Evolutionary conservation across 2,888 invertebrate genomes (phyloP), one percentile per base, ranked within the genome.

Genomic region (Ischnus inquisitorius): DNA sequence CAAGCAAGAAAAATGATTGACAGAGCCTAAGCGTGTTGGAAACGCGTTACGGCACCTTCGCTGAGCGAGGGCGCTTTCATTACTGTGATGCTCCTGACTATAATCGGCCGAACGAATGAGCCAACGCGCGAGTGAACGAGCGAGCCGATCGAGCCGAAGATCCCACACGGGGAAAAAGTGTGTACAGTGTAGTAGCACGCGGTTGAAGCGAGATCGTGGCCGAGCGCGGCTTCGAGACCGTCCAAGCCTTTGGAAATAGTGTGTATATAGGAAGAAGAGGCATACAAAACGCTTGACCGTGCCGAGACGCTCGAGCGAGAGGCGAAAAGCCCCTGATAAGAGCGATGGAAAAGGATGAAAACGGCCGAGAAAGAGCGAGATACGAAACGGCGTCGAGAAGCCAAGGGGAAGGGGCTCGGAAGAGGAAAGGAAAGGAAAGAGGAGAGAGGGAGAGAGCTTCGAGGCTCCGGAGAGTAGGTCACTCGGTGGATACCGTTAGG

Each of bases 1-100:
- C 1, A 28, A 28, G 28, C n/a, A 28, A 16, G 67, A 46, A 68
- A n/a, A 34, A 34, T 34, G 34, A 39, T 39, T n/a, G 69, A 54
- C 19, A 2, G 54, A 19, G 2, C 54, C 22, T 39, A 28, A 68
- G 16, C 1, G 46, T 51, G 16, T 71, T 57, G 34, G 72, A 34
- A 16, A 72, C 54, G 68, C 43, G 64, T 81, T 46, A 91, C 91
- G 91, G 90, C 90, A 91, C 89, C 90, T 88, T 90, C 89, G 89
- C 89, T 65, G 88, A 88, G 88, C 91, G 89, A 91, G 88, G 89
- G 89, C 90, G 92, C 92, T 92, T 92, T 93, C 92, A 92, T 93
- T 90, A 91, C 88, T 88, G 86, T 76, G 41, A n/a, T n/a, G 12
- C 74, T 72, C 60, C 69, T 74, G 86, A 87, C 88, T 88, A 88